Base-by-base conservation (phyloP, 1,140 invertebrate genomes). In the Neodiprion lecontei region DNA sequence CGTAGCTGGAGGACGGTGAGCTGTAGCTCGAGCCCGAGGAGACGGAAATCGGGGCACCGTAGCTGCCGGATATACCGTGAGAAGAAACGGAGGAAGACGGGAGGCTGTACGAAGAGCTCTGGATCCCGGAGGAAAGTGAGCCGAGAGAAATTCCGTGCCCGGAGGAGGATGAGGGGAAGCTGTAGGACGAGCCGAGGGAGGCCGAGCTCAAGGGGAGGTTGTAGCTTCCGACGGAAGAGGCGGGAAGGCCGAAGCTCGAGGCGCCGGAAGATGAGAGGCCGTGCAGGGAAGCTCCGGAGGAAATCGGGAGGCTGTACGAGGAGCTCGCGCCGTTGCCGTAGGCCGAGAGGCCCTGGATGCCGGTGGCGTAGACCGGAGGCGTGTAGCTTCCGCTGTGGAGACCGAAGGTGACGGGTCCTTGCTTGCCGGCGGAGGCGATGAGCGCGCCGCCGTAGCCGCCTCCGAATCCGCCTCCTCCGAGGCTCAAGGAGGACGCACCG, bases 341-440 rank as follows among this genome's bases (percentile, higher is more conserved):
- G 11, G 79, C 69, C 1, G 81, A 80, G 1, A 82, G 40, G 67
- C 82, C 80, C n/a, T 83, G 83, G 10, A 67, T 50, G 17, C 74
- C 77, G 14, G 77, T 67, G 1, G 78, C 69, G 71, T 82, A 82
- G 7, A 67, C 0, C 2, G 75, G 79, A 11, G 21, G 67, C 14
- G 69, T 40, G 68, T 80, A 77, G n/a, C 28, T 14, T 49, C 79
- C 74, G 8, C 74, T 78, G 0, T 81, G 71, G 5, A 72, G 12
- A 8, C 80, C 77, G 17, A 89, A 88, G 0, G 86, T 88, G 1
- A 89, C 84, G 5, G 87, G 88, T 40, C 87, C 87, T 0, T 77
- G 87, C 73, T 88, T 89, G 79, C 70, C 70, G 21, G 70, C 3
- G 14, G 14, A 23, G 48, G 70, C 14, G 28, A 71, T 12, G 4